phyloP scores from a whole-genome alignment of 1,140 invertebrate genomes.

The Drosophila seguyi region DNA sequence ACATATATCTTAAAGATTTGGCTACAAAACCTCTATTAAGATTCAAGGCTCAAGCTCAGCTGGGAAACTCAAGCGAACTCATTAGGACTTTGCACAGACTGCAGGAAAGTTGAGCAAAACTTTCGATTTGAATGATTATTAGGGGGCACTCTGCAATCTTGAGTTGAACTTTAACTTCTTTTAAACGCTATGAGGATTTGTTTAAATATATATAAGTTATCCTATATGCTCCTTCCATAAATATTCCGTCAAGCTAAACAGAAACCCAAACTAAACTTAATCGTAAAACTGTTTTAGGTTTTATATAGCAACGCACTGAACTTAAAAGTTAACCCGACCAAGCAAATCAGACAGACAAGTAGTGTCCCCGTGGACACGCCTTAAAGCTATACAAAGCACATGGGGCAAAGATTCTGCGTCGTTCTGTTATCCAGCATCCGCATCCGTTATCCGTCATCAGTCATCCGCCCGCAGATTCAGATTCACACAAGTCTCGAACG shows the following conservation, averaged over 20 bases:
- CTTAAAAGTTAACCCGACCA: conserved; percentile 38
- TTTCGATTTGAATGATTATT: conserved; percentile 1
- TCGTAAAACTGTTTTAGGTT: conserved; percentile 32
- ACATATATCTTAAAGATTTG: conserved; percentile 24
- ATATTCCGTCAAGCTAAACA: conserved; percentile 26
- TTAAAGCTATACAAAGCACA: conserved; percentile 78
- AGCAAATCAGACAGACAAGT: conserved; percentile 61
- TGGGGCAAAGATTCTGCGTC: conserved; percentile 21
- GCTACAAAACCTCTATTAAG: conserved; percentile 19
- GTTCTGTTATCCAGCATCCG: conserved; percentile 13
- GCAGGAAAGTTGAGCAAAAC: conserved; percentile 16
- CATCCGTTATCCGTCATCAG: conserved; percentile 17
- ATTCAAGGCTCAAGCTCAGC: conserved; percentile 7
- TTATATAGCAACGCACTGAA: conserved; percentile 46
- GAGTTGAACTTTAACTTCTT: conserved; percentile 1
- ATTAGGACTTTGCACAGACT: neutral
- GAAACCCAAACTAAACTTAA: conserved; percentile 45
- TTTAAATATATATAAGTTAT: conserved; percentile 33
- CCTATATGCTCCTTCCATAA: conserved; percentile 26
- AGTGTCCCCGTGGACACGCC: conserved; percentile 29
- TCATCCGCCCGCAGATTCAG: conserved; percentile 49
- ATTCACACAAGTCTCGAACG: conserved; percentile 30
- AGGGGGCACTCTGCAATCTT: neutral
- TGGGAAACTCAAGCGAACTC: conserved; percentile 2
- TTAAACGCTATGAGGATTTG: conserved; percentile 48